Base-by-base conservation (phyloP, 2,113 vertebrate species). In the Eidolon helvum region DNA sequence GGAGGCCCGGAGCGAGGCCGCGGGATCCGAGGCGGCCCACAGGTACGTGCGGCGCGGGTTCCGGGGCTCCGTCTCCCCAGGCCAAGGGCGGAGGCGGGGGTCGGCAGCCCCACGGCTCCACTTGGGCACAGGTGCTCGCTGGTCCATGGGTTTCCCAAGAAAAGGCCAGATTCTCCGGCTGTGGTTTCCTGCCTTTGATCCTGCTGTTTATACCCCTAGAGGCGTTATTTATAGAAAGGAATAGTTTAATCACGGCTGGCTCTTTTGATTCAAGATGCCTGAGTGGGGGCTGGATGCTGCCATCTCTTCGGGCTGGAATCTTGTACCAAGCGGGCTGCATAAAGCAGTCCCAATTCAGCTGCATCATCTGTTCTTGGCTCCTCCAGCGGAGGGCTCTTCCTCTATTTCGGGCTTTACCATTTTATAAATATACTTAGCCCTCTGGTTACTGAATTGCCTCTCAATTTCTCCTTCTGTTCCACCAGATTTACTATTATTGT, bases 151-250 rank as follows among this genome's bases (percentile, higher is more conserved):
- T 24, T 57, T 45, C 71, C 68, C 12, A 4, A n/a, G 68, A 38
- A 10, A 59, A 4, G 10, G 79, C 48, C 30, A 4, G 53, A 14
- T 35, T 18, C 43, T 14, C 12, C 7, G 1, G 48, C 69, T 75
- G 15, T 0, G 7, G 75, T 88, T 68, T 69, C 63, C 69, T 45
- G 82, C 24, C 69, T 63, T 38, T 1, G 45, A 55, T 40, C 77
- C 26, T 30, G 63, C 78, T 50, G 85, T 97, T 93, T 55, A 35
- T 24, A n/a, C 28, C 48, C 53, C 21, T 1, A 5, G 83, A 21
- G 77, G 38, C 69, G 96, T 79, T 97, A 84, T 96, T 94, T 96
- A 90, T 80, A 87, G 96, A 48, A 71, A 11, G 7, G 55, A 55
- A n/a, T 11, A 1, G 24, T 50, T 77, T 82, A 22, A 55, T 53